Conservation (phyloP, 1,140 invertebrate species). For the Hesperophylax magnus region DNA sequence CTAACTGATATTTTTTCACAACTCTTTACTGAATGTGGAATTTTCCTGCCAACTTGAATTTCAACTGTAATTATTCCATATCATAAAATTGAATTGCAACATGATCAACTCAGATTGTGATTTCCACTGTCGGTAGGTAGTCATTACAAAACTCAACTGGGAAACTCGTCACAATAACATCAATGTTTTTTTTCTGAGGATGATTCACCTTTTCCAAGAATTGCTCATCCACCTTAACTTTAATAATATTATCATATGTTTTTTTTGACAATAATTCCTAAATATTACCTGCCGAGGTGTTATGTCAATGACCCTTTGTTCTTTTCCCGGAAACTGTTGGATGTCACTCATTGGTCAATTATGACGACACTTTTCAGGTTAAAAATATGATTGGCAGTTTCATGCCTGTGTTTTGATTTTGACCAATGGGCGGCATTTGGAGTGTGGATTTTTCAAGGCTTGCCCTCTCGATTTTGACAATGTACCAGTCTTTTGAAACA, state of each 20-base stretch:
- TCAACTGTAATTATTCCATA: no score
- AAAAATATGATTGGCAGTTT: neutral
- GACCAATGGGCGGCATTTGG: neutral
- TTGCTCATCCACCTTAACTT: neutral
- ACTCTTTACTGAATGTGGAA: no score
- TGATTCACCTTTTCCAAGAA: neutral
- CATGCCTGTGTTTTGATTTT: neutral
- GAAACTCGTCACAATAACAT: neutral
- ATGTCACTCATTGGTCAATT: slow-evolving; percentile 20
- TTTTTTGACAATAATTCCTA: no score
- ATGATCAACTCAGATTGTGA: neutral
- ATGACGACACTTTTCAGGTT: slow-evolving; percentile 8
- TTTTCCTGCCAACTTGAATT: no score
- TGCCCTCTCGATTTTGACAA: neutral
- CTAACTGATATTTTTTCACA: no score
- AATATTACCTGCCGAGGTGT: neutral
- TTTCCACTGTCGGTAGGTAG: neutral
- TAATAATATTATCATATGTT: neutral
- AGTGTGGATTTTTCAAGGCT: neutral
- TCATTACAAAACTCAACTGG: neutral
- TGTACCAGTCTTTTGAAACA: neutral
- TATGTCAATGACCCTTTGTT: slow-evolving; percentile 27
- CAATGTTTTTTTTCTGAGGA: neutral
- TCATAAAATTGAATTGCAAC: no score
- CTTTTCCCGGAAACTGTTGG: neutral